phyloP scores from a whole-genome alignment of 2,797 vertebrate genomes.

The Sebastes melanostomus region DNA sequence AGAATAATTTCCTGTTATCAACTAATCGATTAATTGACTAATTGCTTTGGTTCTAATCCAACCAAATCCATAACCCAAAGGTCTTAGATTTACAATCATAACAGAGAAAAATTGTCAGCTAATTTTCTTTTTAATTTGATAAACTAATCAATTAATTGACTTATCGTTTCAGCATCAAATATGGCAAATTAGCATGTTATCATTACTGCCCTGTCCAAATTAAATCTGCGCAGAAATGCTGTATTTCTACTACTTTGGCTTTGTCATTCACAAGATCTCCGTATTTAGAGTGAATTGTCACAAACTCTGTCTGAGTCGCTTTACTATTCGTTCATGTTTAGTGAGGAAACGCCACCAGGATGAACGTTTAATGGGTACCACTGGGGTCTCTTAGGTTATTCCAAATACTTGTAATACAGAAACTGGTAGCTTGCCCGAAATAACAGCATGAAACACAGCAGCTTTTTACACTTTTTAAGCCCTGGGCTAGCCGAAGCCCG shows the following conservation, averaged over 20 bases:
- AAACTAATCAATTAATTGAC: no score
- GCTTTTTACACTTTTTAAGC: not conserved
- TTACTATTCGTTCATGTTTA: not conserved
- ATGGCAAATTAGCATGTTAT: not conserved
- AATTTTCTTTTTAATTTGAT: not conserved
- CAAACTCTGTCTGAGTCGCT: no score
- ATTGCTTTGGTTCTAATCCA: not conserved
- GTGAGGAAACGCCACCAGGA: not conserved
- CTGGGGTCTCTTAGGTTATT: not conserved
- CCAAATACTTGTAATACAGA: not conserved
- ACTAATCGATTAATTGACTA: not conserved
- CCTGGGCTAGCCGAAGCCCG: no score
- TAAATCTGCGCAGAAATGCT: not conserved
- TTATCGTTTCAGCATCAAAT: not conserved
- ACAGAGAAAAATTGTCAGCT: not conserved
- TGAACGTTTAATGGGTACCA: not conserved
- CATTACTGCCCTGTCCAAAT: not conserved
- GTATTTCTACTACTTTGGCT: not conserved
- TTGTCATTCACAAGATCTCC: not conserved
- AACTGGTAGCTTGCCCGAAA: not conserved
- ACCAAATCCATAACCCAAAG: not conserved
- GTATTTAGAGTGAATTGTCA: not conserved
- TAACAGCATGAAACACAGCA: not conserved
- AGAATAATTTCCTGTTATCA: not conserved
- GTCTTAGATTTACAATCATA: not conserved